Evolutionary conservation across 1,140 invertebrate species (phyloP).

Genomic region (Sitobion miscanthi): DNA sequence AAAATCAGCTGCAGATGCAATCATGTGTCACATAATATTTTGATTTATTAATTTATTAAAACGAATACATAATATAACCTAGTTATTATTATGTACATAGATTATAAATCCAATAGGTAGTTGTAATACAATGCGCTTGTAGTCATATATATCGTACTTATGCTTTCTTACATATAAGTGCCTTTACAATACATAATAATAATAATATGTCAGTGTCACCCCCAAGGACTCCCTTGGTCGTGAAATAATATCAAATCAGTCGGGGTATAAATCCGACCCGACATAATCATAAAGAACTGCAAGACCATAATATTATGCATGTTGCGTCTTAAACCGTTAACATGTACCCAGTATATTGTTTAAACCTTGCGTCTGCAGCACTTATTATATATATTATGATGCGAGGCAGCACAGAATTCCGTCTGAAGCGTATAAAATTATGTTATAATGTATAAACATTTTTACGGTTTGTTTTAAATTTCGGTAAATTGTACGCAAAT

Average conservation of each 20-base stretch:
- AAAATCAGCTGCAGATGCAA: not conserved
- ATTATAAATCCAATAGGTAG: too few species aligned
- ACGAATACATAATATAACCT: not conserved
- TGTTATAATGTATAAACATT: not conserved
- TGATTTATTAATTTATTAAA: not conserved
- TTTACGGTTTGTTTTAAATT: not conserved
- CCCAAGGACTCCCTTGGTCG: not conserved
- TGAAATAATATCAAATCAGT: not conserved
- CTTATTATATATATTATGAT: not conserved
- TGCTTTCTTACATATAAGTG: too few species aligned
- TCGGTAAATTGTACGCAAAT: not conserved
- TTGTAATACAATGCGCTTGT: not conserved
- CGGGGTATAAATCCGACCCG: not conserved
- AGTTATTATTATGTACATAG: too few species aligned
- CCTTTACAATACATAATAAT: too few species aligned
- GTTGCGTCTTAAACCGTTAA: not conserved
- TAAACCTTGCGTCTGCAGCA: not conserved
- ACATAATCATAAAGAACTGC: not conserved
- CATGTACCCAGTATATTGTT: not conserved
- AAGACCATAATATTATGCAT: not conserved
- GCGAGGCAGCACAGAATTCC: not conserved
- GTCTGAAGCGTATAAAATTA: not conserved
- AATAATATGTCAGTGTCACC: not conserved
- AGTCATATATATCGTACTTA: too few species aligned
- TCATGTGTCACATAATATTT: not conserved